Evolutionary conservation across 2,113 vertebrate species (phyloP).

Genomic region (Aldabrachelys gigantea): DNA sequence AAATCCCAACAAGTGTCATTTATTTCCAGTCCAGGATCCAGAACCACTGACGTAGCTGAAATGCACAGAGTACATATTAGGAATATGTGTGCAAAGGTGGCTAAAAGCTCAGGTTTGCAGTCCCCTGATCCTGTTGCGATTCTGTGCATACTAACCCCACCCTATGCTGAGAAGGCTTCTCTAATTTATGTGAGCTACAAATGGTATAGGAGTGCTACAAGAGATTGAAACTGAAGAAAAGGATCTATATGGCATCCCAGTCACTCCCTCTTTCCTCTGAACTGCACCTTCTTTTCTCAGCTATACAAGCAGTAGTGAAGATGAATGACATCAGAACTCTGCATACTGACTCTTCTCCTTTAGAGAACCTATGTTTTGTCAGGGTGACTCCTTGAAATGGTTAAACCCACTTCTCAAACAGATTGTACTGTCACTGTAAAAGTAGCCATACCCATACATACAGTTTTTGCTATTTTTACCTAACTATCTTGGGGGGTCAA

Average conservation of each 20-base stretch:
- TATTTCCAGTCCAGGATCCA: slow-evolving; percentile 5
- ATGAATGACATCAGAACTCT: no score
- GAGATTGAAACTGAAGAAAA: not conserved
- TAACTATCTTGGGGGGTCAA: no score
- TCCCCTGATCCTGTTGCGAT: not conserved
- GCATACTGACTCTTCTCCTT: no score
- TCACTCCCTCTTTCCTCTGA: not conserved
- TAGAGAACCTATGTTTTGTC: no score
- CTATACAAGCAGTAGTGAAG: no score
- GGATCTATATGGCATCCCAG: not conserved
- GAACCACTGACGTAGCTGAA: not conserved
- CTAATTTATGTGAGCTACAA: not conserved
- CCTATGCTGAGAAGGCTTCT: not conserved
- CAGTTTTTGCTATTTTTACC: no score
- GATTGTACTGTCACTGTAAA: not conserved
- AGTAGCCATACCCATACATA: not conserved
- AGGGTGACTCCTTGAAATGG: not conserved
- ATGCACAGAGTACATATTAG: not conserved
- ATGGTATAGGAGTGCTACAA: not conserved
- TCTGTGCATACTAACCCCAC: not conserved
- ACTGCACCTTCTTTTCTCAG: no score
- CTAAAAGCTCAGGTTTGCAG: not conserved
- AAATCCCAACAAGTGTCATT: not conserved
- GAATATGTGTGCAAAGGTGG: not conserved
- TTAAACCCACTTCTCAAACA: not conserved